Evolutionary conservation across 2,113 vertebrate genomes (phyloP), one percentile per base, ranked within the genome.

Genomic region (Pholis gunnellus): DNA sequence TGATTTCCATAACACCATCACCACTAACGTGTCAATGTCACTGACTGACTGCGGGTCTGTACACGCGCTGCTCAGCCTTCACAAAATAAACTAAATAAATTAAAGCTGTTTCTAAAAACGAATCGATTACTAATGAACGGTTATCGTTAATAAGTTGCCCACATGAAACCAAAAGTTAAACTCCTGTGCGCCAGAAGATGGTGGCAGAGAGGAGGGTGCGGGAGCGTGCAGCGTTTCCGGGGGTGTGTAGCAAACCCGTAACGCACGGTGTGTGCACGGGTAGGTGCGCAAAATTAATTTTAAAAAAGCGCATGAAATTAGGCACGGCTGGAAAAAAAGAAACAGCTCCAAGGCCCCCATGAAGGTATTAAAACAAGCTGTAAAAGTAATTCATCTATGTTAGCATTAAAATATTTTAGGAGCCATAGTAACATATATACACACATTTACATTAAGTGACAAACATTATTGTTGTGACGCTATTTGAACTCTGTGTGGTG

Each of bases 181-280:
- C 84, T 84, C 79, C 38, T 7, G 71, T 64, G 52, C 2, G 72
- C 81, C 85, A 79, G 68, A 25, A 71, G 86, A 83, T 84, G 90
- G 87, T 83, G 70, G 54, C 70, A 87, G 88, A 89, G 84, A 83
- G 67, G 59, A 79, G 29, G 52, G 50, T n/a, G 50, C 25, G 38
- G 13, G n/a, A 69, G 27, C 50, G 27, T 20, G 42, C 71, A 34
- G 25, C 46, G 78, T 86, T 94, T 94, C 94, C 93, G 91, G 91
- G 87, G 29, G 29, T 90, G 42, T 27, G 36, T 13, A 15, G 46
- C 13, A 17, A 34, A 84, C 89, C 92, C 93, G 91, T 93, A 94
- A 84, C 17, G 22, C 25, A 10, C 38, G 0, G n/a, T 67, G 25
- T 46, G 56, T 0, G 17, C n/a, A n/a, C n/a, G n/a, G n/a, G n/a